Conservation (phyloP, 2,888 invertebrate genomes). For the Drosophila infuscata region DNA sequence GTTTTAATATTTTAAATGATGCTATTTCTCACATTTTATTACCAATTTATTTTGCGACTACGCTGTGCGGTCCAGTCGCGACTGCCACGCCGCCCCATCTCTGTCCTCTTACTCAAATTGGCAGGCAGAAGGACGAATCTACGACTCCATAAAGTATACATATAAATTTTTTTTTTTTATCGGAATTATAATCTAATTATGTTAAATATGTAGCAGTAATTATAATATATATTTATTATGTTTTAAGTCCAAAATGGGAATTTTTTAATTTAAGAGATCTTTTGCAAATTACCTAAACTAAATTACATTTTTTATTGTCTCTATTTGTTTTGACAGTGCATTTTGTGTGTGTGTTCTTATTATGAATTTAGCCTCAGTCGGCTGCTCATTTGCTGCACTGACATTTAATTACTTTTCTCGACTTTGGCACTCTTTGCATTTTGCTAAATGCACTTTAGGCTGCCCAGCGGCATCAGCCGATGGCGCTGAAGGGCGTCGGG, state of each 20-base stretch:
- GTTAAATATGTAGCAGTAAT: background rate
- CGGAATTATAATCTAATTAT: background rate
- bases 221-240: background rate
- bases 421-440: slow-evolving; percentile 58
- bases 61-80: slow-evolving; percentile 35
- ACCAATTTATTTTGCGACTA: slow-evolving; percentile 71
- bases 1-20: slow-evolving; percentile 77
- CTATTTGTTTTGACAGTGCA: background rate
- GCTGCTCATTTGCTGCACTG: slow-evolving; percentile 58
- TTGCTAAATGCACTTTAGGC: slow-evolving; percentile 71
- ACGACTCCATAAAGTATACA: background rate
- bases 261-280: background rate
- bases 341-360: slow-evolving; percentile 25
- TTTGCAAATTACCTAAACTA: background rate
- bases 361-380: slow-evolving; percentile 53
- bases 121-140: background rate
- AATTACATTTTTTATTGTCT: background rate
- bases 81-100: slow-evolving; percentile 32
- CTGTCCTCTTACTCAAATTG: background rate
- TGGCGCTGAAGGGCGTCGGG: slow-evolving; percentile 37
- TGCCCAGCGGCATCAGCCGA: slow-evolving; percentile 5
- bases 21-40: slow-evolving; percentile 81
- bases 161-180: background rate
- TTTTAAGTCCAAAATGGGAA: background rate
- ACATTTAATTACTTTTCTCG: slow-evolving; percentile 71